Evolutionary conservation across 2,888 invertebrate genomes (phyloP).

Genomic region (Dichetophora obliterata): DNA sequence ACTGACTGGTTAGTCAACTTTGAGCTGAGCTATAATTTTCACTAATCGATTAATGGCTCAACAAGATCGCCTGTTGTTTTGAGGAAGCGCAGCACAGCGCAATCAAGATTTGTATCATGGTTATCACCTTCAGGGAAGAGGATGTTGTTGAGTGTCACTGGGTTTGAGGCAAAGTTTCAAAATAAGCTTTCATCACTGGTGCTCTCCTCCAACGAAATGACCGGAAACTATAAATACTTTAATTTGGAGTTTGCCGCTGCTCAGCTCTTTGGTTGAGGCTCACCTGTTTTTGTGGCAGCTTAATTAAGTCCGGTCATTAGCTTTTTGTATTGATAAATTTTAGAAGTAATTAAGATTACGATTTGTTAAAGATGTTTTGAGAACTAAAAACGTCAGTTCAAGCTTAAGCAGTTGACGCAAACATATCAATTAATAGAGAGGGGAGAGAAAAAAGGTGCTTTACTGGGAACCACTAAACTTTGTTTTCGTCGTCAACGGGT

Average conservation of each 20-base stretch:
- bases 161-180: constrained; percentile 1
- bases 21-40: constrained; percentile 4
- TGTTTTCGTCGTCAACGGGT: neutral
- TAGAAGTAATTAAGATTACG: too few relatives aligned
- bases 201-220: neutral
- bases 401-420: neutral
- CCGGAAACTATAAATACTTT: constrained; percentile 24
- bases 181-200: neutral
- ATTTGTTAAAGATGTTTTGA: neutral
- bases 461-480: neutral
- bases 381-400: neutral
- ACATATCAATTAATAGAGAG: neutral
- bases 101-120: neutral
- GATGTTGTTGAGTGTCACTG: too few relatives aligned
- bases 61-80: neutral
- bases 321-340: too few relatives aligned
- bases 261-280: neutral
- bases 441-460: too few relatives aligned
- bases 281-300: neutral
- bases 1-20: neutral
- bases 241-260: neutral
- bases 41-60: neutral
- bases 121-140: neutral
- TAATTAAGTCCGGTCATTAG: too few relatives aligned
- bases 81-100: neutral